Evolutionary conservation across 37 sponge, comb jelly and placozoan genomes (phyloP).

Genomic region (Spongilla lacustris): DNA sequence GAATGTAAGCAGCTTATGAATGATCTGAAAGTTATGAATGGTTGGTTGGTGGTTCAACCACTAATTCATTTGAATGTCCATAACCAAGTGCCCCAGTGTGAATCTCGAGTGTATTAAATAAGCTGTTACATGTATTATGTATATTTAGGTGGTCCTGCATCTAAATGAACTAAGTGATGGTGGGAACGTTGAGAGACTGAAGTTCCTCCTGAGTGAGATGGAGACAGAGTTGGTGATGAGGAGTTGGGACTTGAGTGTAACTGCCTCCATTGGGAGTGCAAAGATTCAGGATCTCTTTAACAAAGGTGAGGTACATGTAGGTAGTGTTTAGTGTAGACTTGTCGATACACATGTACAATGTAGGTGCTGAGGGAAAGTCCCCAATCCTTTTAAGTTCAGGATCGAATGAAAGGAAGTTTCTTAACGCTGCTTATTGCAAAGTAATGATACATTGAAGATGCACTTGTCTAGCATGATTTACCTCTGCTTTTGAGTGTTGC

Average conservation of each 20-base stretch:
- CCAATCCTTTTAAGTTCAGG: neutral
- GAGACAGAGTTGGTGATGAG: constrained; percentile 3
- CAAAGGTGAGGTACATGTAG: neutral
- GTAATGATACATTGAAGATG: neutral
- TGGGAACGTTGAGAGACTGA: constrained; percentile 27
- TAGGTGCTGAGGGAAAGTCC: neutral
- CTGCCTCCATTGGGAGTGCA: constrained; percentile 14
- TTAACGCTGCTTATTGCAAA: neutral
- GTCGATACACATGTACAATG: no score
- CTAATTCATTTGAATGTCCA: no score
- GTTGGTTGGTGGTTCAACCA: no score
- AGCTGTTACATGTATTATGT: neutral
- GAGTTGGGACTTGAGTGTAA: constrained; percentile 29
- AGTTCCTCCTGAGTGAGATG: constrained; percentile 20
- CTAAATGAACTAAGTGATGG: constrained; percentile 44
- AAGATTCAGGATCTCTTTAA: constrained; percentile 18
- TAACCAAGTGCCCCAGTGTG: no score
- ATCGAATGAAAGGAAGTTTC: neutral
- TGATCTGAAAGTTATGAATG: no score
- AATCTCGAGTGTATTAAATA: no score
- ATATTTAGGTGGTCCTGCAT: constrained; percentile 27
- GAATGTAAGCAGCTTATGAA: no score
- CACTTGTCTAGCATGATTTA: no score
- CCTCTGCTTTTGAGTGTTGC: no score
- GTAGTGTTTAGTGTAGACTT: no score